A percentile compares a stretch with the other conserved stretches of the same genome.
Conservation (phyloP, 1,140 invertebrate species). For the Drosophila ohnishii region DNA sequence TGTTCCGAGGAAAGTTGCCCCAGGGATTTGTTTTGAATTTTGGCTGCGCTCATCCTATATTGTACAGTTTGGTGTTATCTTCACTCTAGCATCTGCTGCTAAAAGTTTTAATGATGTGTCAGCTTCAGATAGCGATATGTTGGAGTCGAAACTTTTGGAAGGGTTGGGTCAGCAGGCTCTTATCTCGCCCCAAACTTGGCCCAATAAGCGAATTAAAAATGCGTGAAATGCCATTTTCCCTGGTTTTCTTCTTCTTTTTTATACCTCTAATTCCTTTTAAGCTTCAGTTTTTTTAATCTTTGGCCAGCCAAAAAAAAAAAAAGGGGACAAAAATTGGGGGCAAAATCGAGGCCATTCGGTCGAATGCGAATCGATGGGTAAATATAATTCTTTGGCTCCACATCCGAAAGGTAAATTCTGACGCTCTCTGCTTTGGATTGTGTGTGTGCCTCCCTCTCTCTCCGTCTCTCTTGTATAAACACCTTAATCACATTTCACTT, state of each 20-base stretch:
- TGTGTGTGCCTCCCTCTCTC: not conserved
- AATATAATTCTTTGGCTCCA: slow-evolving; percentile 27
- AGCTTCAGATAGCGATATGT: slow-evolving; percentile 33
- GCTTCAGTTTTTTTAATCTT: slow-evolving; percentile 10
- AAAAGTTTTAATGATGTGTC: slow-evolving; percentile 49
- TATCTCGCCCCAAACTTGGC: not conserved
- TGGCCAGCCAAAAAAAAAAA: slow-evolving; percentile 1
- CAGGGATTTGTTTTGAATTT: slow-evolving; percentile 12
- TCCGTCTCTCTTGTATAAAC: slow-evolving; percentile 44
- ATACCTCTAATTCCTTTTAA: slow-evolving; percentile 41
- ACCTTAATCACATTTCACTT: slow-evolving; percentile 56
- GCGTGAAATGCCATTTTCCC: slow-evolving; percentile 22
- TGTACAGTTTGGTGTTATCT: slow-evolving; percentile 6
- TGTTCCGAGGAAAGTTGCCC: slow-evolving; percentile 2
- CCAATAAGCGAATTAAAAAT: slow-evolving; percentile 38
- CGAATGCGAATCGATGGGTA: slow-evolving; percentile 35
- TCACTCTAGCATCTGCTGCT: slow-evolving; percentile 28
- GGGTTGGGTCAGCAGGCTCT: slow-evolving; percentile 5
- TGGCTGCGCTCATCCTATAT: not conserved
- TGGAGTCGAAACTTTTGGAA: slow-evolving; percentile 1
- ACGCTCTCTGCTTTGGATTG: not conserved
- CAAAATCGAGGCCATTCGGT: slow-evolving; percentile 25
- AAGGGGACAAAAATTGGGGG: slow-evolving; percentile 26
- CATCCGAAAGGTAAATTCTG: slow-evolving; percentile 5
- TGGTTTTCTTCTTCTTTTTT: not conserved